These are phyloP conservation scores for Bombus confusus DNA, from an alignment of 1,140 invertebrate species.

Conservation along the genomic window DNA sequence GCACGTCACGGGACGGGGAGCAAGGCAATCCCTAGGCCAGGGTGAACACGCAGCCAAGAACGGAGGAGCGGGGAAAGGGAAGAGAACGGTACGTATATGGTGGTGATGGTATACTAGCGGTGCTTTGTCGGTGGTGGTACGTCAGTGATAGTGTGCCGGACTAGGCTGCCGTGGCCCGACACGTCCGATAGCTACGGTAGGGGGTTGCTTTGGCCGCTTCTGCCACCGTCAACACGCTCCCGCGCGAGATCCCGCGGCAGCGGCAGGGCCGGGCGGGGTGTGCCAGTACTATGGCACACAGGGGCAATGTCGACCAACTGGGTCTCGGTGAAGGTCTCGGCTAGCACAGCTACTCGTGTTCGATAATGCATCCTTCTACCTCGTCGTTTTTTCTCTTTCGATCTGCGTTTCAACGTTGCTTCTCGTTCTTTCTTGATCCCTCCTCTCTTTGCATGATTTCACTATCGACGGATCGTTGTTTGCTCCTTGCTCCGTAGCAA, in stretches of 20 bases:
- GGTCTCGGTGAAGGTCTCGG: slow-evolving; percentile 82
- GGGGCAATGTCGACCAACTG: slow-evolving; percentile 83
- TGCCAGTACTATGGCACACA: slow-evolving; percentile 64
- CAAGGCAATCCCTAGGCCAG: slow-evolving; percentile 67
- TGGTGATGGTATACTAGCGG: no score
- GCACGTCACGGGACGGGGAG: slow-evolving; percentile 46
- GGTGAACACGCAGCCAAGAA: slow-evolving; percentile 52
- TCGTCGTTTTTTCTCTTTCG: slow-evolving; percentile 9
- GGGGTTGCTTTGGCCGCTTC: slow-evolving; percentile 34
- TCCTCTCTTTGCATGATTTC: neutral
- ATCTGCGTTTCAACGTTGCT: neutral
- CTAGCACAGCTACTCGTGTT: slow-evolving; percentile 59
- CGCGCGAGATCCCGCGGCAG: slow-evolving; percentile 10
- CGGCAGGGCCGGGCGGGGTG: slow-evolving; percentile 54
- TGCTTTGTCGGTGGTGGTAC: neutral
- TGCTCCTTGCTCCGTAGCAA: neutral
- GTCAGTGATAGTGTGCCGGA: neutral
- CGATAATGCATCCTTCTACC: slow-evolving; percentile 49
- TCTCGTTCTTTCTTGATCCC: neutral
- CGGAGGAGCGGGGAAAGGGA: neutral
- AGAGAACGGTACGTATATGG: neutral
- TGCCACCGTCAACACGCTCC: neutral
- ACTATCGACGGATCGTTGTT: neutral
- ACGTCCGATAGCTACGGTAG: slow-evolving; percentile 9
- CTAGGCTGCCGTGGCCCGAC: slow-evolving; percentile 18